Base-by-base conservation (phyloP, 1,140 invertebrate species). In the Neoseiulus cucumeris region DNA sequence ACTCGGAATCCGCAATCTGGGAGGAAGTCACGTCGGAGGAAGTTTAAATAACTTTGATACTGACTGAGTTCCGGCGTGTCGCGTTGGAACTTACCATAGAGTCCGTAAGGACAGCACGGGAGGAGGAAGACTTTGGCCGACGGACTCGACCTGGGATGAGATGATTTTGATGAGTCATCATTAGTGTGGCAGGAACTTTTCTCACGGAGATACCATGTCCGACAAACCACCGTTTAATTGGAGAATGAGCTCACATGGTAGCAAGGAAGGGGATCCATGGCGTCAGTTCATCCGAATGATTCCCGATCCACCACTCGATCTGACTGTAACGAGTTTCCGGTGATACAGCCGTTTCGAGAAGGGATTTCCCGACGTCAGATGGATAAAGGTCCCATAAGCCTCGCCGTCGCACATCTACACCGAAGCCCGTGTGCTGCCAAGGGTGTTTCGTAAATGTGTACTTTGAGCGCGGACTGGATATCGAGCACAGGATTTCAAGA, bases 221-320 rank as follows among this genome's bases (percentile, higher is more conserved):
- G 18, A 20, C 18, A 51, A 47, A 12, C 20, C 7, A 7, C 12
- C 5, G n/a, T 17, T 44, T n/a, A 64, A 30, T 44, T 33, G 42
- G 39, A 0, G 30, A 22, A 51, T 22, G 20, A 65, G 9, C 65
- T 42, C 30, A 14, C 55, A 33, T 82, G 0, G 87, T 82, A 42
- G 92, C 86, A 66, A 98, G 84, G 0, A 97, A 84, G 41, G 94
- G 92, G 70, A 98, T 85, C 93, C 94, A 98, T 6, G 94, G 92
- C 30, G 93, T 96, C 6, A 98, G 75, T 74, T 98, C 94, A 80
- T 98, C 95, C 44, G 91, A 94, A 79, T 98, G 95, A 80, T 98
- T 98, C 44, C 95, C 94, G 75, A 98, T 93, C 14, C 98, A 76
- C 91, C 92, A 98, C 74, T 95, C 88, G 44, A 77, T 80, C n/a